These are phyloP conservation scores for Salvelinus sp. DNA, from an alignment of 2,113 vertebrate species.

Conservation along the genomic window DNA sequence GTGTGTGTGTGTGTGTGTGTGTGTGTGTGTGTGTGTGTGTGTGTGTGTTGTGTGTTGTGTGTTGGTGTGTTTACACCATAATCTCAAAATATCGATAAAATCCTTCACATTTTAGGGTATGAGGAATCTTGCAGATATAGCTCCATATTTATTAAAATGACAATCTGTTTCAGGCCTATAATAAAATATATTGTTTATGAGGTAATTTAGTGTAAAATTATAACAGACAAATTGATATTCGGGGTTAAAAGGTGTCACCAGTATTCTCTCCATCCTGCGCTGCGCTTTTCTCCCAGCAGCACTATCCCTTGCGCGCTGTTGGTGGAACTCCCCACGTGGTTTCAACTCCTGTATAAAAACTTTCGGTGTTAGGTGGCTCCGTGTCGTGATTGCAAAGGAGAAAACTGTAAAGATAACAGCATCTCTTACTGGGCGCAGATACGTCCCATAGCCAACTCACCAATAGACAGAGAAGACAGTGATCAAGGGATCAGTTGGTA, in stretches of 20 bases:
- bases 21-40: no score
- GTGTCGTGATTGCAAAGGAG: conserved; percentile 70
- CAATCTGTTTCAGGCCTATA: neutral
- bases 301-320: conserved; percentile 71
- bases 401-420: conserved; percentile 52
- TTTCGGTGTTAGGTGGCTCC: conserved; percentile 80
- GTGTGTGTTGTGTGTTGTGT: neutral
- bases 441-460: conserved; percentile 19
- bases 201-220: neutral
- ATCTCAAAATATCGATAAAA: no score
- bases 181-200: neutral
- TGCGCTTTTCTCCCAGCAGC: neutral
- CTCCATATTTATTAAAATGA: neutral
- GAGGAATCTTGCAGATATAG: neutral
- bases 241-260: neutral
- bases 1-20: neutral
- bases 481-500: conserved; percentile 8
- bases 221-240: neutral
- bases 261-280: neutral
- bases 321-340: conserved; percentile 88
- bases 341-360: conserved; percentile 82
- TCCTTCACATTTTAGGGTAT: neutral
- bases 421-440: conserved; percentile 44
- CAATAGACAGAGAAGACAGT: conserved; percentile 33
- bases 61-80: no score